These are phyloP conservation scores for Rhombomys opimus DNA, from an alignment of 2,113 vertebrate genomes.

Conservation along the genomic window DNA sequence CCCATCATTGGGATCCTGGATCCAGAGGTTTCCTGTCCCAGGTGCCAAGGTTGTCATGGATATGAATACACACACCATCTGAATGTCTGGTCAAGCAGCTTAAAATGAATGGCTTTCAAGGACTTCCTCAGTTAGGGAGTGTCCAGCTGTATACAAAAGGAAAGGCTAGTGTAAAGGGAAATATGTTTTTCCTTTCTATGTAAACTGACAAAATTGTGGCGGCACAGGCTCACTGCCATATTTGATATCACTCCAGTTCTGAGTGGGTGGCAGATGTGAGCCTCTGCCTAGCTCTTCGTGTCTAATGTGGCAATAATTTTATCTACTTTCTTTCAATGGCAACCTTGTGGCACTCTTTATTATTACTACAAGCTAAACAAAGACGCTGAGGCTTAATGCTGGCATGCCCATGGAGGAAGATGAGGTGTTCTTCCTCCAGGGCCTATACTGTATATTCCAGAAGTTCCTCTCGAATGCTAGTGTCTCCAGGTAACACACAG, in stretches of 20 bases:
- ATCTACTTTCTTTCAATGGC: background rate
- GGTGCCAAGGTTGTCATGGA: background rate
- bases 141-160: background rate
- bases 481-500: rapidly evolving
- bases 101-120: background rate
- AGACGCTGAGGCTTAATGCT: background rate
- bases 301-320: background rate
- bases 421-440: background rate
- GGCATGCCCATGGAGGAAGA: background rate
- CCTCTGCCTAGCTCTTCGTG: background rate
- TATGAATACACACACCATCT: background rate
- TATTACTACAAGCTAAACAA: background rate
- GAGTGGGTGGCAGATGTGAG: background rate
- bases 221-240: rapidly evolving
- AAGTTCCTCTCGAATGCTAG: background rate
- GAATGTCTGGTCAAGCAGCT: background rate
- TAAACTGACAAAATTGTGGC: background rate
- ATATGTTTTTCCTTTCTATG: background rate
- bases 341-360: background rate
- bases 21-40: rapidly evolving
- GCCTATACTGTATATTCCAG: rapidly evolving
- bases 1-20: rapidly evolving
- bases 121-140: background rate
- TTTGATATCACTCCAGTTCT: background rate
- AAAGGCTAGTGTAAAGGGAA: background rate